Conservation (phyloP, 2,888 invertebrate genomes). For the Itoplectis maculator region DNA sequence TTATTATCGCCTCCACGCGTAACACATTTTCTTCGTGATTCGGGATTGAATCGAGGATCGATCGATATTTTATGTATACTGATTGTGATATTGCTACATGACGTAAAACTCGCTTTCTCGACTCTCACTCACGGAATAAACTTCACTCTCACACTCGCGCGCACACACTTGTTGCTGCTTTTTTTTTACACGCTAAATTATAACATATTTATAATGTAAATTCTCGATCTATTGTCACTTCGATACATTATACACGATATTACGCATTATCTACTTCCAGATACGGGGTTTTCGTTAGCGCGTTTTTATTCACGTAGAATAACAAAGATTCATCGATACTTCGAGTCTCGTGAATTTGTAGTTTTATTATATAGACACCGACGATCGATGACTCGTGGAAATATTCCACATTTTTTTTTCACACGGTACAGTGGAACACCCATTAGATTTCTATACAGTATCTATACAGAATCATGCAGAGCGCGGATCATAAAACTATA, state of each 20-base stretch:
- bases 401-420: constrained; percentile 17
- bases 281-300: neutral
- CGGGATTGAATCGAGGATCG: constrained; percentile 10
- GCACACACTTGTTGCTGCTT: constrained; percentile 12
- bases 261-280: neutral
- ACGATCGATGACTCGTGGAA: constrained; percentile 14
- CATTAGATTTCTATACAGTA: constrained; percentile 18
- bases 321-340: neutral
- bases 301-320: neutral
- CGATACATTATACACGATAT: constrained; percentile 14
- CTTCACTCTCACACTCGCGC: neutral
- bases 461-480: constrained; percentile 16
- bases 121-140: neutral
- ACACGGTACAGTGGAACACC: constrained; percentile 1
- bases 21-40: constrained; percentile 42
- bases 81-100: constrained; percentile 51
- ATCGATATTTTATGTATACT: constrained; percentile 28
- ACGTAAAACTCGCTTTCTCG: neutral
- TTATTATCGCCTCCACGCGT: constrained; percentile 51
- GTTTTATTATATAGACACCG: constrained; percentile 21
- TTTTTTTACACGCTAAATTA: constrained; percentile 7
- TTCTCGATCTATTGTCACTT: constrained; percentile 51
- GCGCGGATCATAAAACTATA: constrained; percentile 4
- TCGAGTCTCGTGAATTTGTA: neutral
- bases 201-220: constrained; percentile 38